Conservation (phyloP, 30 jellyfish, hydroid and myxozoan species). For the Rhopilema esculentum region DNA sequence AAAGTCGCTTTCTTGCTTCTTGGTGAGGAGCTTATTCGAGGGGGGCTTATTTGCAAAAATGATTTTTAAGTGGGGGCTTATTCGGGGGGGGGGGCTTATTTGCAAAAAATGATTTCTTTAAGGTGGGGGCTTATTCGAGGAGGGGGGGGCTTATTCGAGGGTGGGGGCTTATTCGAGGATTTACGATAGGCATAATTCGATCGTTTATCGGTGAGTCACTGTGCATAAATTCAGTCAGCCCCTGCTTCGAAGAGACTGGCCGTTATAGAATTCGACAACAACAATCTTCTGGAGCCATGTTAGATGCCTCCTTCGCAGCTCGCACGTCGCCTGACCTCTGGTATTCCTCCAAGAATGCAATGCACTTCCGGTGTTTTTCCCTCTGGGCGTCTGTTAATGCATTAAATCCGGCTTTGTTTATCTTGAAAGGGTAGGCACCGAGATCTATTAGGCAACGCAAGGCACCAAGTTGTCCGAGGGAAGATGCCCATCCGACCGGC, state of each 20-base stretch:
- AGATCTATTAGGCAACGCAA: background rate
- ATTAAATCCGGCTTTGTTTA: background rate
- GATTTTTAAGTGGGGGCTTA: no score
- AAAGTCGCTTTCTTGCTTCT: no score
- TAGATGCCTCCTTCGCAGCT: background rate
- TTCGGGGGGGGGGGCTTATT: no score
- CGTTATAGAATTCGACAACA: background rate
- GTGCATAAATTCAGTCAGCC: no score
- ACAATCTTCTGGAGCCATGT: background rate
- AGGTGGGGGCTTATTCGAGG: no score
- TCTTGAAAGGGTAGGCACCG: background rate
- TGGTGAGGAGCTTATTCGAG: no score
- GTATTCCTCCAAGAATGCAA: background rate
- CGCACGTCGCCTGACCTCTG: background rate
- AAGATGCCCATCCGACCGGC: background rate
- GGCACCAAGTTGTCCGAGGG: background rate
- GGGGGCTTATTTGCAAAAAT: no score
- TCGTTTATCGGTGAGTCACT: no score
- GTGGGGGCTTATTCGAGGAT: no score
- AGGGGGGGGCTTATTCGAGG: no score
- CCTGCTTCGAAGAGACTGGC: background rate
- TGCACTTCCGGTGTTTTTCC: background rate
- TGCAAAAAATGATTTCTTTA: no score
- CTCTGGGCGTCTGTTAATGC: background rate
- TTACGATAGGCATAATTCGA: no score